phyloP scores from a whole-genome alignment of 1,140 invertebrate genomes.

The Pseudobourletiella spinata region DNA sequence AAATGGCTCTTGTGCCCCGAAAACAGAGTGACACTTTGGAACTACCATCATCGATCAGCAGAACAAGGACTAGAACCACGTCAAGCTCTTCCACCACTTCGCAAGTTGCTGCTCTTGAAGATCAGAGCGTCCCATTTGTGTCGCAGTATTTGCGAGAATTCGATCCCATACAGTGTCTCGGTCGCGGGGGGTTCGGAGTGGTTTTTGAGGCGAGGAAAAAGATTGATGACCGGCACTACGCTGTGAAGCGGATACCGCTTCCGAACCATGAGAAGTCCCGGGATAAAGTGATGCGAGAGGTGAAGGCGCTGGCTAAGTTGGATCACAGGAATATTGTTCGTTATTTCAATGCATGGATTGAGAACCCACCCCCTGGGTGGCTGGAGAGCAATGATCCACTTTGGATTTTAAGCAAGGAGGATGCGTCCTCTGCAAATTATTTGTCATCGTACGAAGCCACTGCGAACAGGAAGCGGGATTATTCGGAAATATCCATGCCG shows the following conservation, averaged over 20 bases:
- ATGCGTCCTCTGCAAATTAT: not conserved
- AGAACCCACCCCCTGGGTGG: slow-evolving; percentile 79
- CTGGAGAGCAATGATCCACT: slow-evolving; percentile 66
- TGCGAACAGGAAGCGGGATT: not conserved
- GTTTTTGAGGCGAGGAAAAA: slow-evolving; percentile 94
- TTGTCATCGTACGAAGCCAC: not conserved
- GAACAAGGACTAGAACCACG: slow-evolving; percentile 10
- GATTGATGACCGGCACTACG: slow-evolving; percentile 89
- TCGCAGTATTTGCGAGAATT: slow-evolving; percentile 80
- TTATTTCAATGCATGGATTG: slow-evolving; percentile 90
- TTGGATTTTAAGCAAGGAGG: slow-evolving; percentile 44
- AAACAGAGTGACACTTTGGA: not conserved
- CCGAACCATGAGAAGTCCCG: slow-evolving; percentile 58
- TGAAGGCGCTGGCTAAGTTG: slow-evolving; percentile 82
- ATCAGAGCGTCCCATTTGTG: slow-evolving; percentile 36
- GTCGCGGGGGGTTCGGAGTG: slow-evolving; percentile 91
- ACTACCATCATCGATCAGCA: not conserved
- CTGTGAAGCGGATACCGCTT: slow-evolving; percentile 79
- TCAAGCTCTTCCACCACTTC: slow-evolving; percentile 28
- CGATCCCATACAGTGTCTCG: slow-evolving; percentile 69
- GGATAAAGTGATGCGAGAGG: slow-evolving; percentile 84
- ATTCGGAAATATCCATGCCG: slow-evolving; percentile 21
- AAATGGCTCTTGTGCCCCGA: not conserved
- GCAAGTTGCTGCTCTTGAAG: slow-evolving; percentile 2
- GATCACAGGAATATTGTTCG: slow-evolving; percentile 92